A percentile compares a stretch with the other conserved stretches of the same genome.
phyloP scores from a whole-genome alignment of 2,797 vertebrate species.

The Serranus cabrilla region DNA sequence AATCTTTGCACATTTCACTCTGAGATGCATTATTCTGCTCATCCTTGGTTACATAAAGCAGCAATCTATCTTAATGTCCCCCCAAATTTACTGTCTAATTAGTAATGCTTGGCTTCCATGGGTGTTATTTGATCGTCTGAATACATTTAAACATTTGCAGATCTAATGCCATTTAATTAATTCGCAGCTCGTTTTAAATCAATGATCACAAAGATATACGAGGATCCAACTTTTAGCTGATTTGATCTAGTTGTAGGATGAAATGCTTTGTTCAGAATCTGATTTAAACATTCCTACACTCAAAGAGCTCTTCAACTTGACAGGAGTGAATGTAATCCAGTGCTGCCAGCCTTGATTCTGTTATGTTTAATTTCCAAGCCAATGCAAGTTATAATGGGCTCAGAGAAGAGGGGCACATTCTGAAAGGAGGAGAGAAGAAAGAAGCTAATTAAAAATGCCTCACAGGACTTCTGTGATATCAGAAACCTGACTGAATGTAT shows the following conservation, averaged over 20 bases:
- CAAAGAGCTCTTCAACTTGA: neutral
- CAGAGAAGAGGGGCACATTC: neutral
- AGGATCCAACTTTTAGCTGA: neutral
- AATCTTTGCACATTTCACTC: neutral
- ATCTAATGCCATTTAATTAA: too few species aligned
- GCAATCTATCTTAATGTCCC: rapidly evolving
- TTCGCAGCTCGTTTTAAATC: too few species aligned
- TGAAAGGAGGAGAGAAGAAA: neutral
- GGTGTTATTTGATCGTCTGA: too few species aligned
- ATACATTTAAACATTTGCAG: too few species aligned
- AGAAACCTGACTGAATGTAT: neutral
- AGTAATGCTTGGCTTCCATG: too few species aligned
- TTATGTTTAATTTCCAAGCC: neutral
- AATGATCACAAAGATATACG: neutral
- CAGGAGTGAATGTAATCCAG: neutral
- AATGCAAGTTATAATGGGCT: neutral
- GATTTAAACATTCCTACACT: neutral
- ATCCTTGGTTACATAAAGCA: neutral
- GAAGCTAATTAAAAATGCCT: constrained; percentile 7
- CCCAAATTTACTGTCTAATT: neutral
- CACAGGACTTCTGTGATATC: constrained; percentile 1
- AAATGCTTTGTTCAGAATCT: neutral
- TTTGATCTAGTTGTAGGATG: neutral
- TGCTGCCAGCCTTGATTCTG: neutral
- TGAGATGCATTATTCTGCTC: constrained; percentile 11